Percentiles rank a stretch among this genome's conserved stretches.
Conservation (phyloP, 2,888 invertebrate species). For the Ernsta delagoae region DNA sequence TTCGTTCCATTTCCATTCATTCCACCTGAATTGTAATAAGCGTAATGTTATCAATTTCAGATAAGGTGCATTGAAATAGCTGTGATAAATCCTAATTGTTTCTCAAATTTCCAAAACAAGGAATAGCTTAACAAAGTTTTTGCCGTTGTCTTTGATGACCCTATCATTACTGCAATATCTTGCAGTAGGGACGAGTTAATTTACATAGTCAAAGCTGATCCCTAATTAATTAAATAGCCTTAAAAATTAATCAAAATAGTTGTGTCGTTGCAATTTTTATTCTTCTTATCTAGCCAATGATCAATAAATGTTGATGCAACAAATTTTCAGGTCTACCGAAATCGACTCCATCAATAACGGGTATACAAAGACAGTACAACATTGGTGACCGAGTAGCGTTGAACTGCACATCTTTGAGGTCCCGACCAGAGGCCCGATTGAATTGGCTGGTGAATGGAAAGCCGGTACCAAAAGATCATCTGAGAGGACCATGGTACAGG, state of each 20-base stretch:
- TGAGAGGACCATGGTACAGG: slow-evolving; percentile 80
- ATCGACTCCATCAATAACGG: slow-evolving; percentile 90
- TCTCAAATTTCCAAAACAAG: neutral
- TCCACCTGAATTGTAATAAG: slow-evolving; percentile 30
- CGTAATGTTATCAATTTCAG: slow-evolving; percentile 24
- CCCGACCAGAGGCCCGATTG: slow-evolving; percentile 91
- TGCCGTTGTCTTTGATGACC: neutral
- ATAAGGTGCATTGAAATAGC: slow-evolving; percentile 7
- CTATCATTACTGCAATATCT: too few species aligned
- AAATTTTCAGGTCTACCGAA: slow-evolving; percentile 88
- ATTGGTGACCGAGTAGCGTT: slow-evolving; percentile 90
- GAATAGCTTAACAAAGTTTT: neutral
- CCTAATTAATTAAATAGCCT: too few species aligned
- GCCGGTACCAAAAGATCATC: slow-evolving; percentile 80
- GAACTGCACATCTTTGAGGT: slow-evolving; percentile 92
- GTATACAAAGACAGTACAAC: slow-evolving; percentile 90
- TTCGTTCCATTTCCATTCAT: slow-evolving; percentile 27
- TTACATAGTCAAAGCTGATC: too few species aligned
- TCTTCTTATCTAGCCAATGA: too few species aligned
- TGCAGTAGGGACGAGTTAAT: too few species aligned
- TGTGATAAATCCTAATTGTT: slow-evolving; percentile 3
- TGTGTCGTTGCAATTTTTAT: too few species aligned
- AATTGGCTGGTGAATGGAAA: slow-evolving; percentile 93
- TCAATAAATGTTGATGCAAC: neutral
- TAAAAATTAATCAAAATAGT: too few species aligned